phyloP scores from a whole-genome alignment of 1,140 invertebrate species.

The Drosophila arizonae region DNA sequence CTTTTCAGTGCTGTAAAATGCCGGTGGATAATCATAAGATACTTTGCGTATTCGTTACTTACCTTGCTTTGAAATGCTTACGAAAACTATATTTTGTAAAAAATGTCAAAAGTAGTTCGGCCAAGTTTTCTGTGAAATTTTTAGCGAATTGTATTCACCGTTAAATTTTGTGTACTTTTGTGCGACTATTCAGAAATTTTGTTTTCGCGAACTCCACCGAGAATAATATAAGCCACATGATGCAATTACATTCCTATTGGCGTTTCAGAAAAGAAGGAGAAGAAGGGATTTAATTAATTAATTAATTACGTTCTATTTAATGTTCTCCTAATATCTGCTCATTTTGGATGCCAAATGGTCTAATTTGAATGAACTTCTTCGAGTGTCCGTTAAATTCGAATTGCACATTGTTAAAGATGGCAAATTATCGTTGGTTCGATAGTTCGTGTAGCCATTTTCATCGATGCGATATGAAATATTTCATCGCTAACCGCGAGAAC shows the following conservation, averaged over 20 bases:
- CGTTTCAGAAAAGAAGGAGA: not conserved
- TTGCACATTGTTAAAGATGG: not conserved
- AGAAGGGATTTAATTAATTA: no score
- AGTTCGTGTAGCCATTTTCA: conserved; percentile 33
- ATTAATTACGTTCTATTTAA: no score
- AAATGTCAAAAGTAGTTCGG: not conserved
- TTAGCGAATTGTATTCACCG: no score
- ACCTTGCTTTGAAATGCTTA: not conserved
- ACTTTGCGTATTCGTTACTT: not conserved
- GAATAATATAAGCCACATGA: not conserved
- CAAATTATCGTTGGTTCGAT: conserved; percentile 7
- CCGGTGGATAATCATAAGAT: not conserved
- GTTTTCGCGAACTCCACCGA: no score
- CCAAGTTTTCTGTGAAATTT: no score
- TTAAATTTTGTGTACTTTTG: no score
- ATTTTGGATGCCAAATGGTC: not conserved
- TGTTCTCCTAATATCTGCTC: no score
- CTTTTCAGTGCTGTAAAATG: conserved; percentile 5
- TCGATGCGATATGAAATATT: conserved; percentile 21
- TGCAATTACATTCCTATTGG: not conserved
- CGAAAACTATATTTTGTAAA: not conserved
- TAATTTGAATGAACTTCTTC: not conserved
- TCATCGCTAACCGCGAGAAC: conserved; percentile 46
- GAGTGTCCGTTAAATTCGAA: conserved; percentile 2
- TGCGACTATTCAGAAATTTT: no score